Evolutionary conservation across 1,140 invertebrate species (phyloP).

Genomic region (silkworm (Bombyx mori)): DNA sequence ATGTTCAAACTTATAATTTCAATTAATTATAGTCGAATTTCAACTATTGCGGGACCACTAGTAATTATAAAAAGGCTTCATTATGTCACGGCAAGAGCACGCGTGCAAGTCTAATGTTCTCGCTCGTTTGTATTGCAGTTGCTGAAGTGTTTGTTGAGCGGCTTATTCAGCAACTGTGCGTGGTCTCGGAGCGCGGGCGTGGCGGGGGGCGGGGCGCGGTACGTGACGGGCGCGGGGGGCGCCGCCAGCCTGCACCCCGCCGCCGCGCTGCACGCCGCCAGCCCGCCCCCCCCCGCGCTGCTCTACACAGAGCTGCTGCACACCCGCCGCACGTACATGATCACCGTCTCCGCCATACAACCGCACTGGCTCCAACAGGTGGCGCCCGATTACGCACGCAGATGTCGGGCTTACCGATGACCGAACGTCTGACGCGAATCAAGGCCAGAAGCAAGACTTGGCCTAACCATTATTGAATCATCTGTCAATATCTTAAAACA

Average conservation of each 20-base stretch:
- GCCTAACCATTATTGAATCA: no score
- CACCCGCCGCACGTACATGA: constrained; percentile 87
- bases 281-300: constrained; percentile 82
- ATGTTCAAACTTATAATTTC: no score
- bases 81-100: not conserved
- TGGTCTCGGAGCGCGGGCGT: constrained; percentile 76
- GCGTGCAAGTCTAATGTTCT: no score
- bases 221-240: constrained; percentile 43
- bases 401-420: constrained; percentile 40
- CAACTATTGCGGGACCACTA: not conserved
- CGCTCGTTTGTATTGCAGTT: constrained; percentile 53
- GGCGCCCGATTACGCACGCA: constrained; percentile 42
- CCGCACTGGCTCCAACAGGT: constrained; percentile 78
- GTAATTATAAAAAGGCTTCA: not conserved
- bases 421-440: not conserved
- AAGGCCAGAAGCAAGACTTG: no score
- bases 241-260: constrained; percentile 84
- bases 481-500: no score
- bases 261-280: constrained; percentile 76
- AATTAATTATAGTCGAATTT: no score
- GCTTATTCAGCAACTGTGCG: constrained; percentile 92
- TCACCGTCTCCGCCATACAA: constrained; percentile 80
- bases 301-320: constrained; percentile 92
- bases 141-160: constrained; percentile 84
- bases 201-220: constrained; percentile 24